A percentile compares a stretch with the other conserved stretches of the same genome.
Evolutionary conservation across 2,888 invertebrate genomes (phyloP).

Genomic region (Volucella inanis): DNA sequence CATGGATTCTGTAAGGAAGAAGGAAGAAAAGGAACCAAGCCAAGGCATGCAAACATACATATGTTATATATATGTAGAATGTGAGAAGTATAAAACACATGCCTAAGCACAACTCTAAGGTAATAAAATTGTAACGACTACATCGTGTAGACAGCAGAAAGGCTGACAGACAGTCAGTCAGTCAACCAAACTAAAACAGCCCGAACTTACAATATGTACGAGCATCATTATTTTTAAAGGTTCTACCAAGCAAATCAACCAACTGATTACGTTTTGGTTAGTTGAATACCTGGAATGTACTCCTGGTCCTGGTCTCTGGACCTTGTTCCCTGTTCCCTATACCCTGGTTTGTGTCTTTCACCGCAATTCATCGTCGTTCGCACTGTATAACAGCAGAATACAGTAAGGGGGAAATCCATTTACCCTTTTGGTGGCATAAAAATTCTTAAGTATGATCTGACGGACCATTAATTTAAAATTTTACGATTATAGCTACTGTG

Average conservation of each 20-base stretch:
- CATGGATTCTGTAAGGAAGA: background rate
- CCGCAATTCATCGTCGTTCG: conserved; percentile 21
- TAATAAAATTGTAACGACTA: conserved; percentile 69
- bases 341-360: conserved; percentile 8
- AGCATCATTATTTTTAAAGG: conserved; percentile 39
- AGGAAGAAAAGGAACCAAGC: background rate
- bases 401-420: conserved; percentile 66
- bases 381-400: conserved; percentile 39
- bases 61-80: conserved; percentile 27
- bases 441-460: conserved; percentile 81
- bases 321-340: conserved; percentile 52
- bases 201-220: conserved; percentile 3
- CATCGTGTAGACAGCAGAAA: conserved; percentile 52
- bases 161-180: conserved; percentile 26
- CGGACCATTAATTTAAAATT: conserved; percentile 81
- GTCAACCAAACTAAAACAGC: conserved; percentile 26
- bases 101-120: conserved; percentile 58
- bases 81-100: conserved; percentile 67
- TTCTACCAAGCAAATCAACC: conserved; percentile 31
- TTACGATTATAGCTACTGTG: conserved; percentile 81
- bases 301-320: conserved; percentile 30
- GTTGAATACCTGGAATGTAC: conserved; percentile 64
- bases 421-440: conserved; percentile 78
- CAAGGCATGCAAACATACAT: background rate
- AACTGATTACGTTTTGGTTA: conserved; percentile 40